These are phyloP conservation scores for Drosophila bunnanda DNA, from an alignment of 2,888 invertebrate genomes.

Conservation along the genomic window DNA sequence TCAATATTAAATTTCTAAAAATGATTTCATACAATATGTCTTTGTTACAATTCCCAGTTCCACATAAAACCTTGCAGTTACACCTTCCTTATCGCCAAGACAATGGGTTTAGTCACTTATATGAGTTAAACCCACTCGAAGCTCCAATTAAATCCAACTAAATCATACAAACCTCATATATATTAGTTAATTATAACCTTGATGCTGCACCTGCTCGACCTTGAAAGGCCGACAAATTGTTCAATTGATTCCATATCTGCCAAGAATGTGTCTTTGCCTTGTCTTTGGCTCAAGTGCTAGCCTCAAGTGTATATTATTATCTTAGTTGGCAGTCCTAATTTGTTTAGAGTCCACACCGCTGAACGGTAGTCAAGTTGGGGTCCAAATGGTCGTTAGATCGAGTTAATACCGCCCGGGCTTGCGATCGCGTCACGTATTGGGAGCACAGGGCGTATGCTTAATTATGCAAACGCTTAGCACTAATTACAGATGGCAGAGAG, in stretches of 20 bases:
- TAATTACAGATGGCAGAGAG: slow-evolving; percentile 60
- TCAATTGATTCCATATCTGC: slow-evolving; percentile 61
- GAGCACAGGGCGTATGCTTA: slow-evolving; percentile 76
- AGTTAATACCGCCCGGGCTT: slow-evolving; percentile 46
- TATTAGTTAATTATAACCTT: slow-evolving; percentile 51
- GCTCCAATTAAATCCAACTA: slow-evolving; percentile 22
- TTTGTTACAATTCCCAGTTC: neutral
- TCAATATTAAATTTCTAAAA: too few species aligned
- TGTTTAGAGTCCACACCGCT: slow-evolving; percentile 49
- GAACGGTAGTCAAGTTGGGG: slow-evolving; percentile 51
- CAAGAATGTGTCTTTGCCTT: slow-evolving; percentile 58
- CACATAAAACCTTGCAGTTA: neutral
- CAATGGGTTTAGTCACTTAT: neutral
- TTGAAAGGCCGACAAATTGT: slow-evolving; percentile 56
- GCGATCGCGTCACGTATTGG: slow-evolving; percentile 31
- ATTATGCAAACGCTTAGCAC: slow-evolving; percentile 70
- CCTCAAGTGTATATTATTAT: slow-evolving; percentile 41
- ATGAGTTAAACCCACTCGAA: neutral
- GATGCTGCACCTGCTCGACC: slow-evolving; percentile 53
- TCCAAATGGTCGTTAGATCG: slow-evolving; percentile 52
- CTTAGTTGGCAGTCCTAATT: slow-evolving; percentile 47
- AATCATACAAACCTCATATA: slow-evolving; percentile 16
- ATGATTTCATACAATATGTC: neutral
- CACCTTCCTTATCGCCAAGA: neutral
- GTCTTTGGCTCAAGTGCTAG: slow-evolving; percentile 32